Base-by-base conservation (phyloP, 2,797 vertebrate species). In the Sebastes dallii region DNA sequence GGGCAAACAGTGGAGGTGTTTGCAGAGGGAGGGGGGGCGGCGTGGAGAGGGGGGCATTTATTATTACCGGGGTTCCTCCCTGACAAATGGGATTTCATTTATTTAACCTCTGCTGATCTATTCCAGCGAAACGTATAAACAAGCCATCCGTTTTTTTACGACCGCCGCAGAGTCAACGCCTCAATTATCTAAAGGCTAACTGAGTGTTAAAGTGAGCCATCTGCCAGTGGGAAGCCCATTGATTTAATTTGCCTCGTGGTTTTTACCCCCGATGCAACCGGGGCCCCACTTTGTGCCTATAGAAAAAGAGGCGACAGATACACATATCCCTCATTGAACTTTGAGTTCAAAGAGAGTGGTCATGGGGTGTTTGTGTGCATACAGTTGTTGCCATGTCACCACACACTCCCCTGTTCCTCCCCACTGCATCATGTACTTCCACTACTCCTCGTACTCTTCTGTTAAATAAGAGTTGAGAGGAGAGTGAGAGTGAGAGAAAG, bases 121-220 rank as follows among this genome's bases (percentile, higher is more conserved):
- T 98, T 98, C 96, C 96, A 96, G 96, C 96, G 96, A 97, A 98
- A 98, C 96, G 97, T 98, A 99, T 98, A 99, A 99, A 99, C 97
- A 97, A 98, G 97, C 97, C 97, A 98, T 98, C 97, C 97, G 96
- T 98, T 99, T 98, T 97, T 99, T 98, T 97, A 98, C 78, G 74
- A 84, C 87, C 71, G 78, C 97, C 96, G 94, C 88, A 59, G 97
- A 99, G 97, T 98, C 97, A 97, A 98, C 96, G 97, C 97, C 97
- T 99, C 98, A 98, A 99, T 99, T 99, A 99, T 98, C 97, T 98
- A 98, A 98, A 98, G 98, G 97, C 98, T 99, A 99, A 99, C 97
- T 98, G 98, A 99, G 97, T 99, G 98, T 98, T 98, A 99, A 99
- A 99, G 97, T 97, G 94, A 98, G 97, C 98, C 98, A 99, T 99